Conservation (phyloP, 2,888 invertebrate genomes). For the Ferdinandea cuprea region DNA sequence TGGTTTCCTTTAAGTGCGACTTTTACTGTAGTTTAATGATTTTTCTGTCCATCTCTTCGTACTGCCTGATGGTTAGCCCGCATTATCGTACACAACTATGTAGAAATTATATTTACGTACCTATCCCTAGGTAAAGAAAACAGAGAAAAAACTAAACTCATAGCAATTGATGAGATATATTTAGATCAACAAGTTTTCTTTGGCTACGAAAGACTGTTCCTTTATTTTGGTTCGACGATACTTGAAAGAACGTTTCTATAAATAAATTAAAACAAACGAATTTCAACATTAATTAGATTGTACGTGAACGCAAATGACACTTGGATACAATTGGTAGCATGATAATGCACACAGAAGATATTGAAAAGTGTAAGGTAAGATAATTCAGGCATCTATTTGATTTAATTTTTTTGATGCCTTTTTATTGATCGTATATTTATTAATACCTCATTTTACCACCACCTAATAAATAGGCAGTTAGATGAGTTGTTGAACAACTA, state of each 20-base stretch:
- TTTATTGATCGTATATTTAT: no score
- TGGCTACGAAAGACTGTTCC: conserved; percentile 12
- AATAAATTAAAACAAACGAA: conserved; percentile 40
- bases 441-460: no score
- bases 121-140: conserved; percentile 11
- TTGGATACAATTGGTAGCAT: conserved; percentile 1
- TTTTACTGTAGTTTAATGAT: conserved; percentile 21
- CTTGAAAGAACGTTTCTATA: conserved; percentile 15
- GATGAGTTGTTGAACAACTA: no score
- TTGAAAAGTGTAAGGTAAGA: no score
- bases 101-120: conserved; percentile 16
- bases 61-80: background rate
- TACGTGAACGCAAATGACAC: conserved; percentile 26
- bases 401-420: no score
- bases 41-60: background rate
- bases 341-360: background rate
- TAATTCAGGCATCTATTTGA: no score
- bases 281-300: conserved; percentile 5
- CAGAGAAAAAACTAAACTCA: conserved; percentile 1
- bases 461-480: no score
- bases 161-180: conserved; percentile 32
- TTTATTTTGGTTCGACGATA: conserved; percentile 2
- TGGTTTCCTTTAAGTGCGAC: conserved; percentile 8
- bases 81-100: conserved; percentile 13
- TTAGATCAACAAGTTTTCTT: conserved; percentile 33